phyloP scores from a whole-genome alignment of 2,888 invertebrate species.

The Lagria hirta region DNA sequence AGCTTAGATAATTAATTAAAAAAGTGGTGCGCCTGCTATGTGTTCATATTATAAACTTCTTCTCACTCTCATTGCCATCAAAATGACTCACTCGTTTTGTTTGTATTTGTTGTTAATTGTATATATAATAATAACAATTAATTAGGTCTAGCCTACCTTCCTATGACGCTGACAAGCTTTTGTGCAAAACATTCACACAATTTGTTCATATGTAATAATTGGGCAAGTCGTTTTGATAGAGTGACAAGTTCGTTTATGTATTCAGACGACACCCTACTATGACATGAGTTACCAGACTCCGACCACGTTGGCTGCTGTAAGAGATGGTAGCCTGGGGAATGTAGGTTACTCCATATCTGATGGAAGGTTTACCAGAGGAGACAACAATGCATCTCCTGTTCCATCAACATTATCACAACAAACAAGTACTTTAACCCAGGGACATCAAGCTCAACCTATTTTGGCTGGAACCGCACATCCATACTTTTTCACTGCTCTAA shows the following conservation, averaged over 20 bases:
- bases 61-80: conserved; percentile 41
- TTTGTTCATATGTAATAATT: conserved; percentile 20
- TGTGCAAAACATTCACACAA: too few relatives aligned
- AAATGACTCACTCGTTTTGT: conserved; percentile 39
- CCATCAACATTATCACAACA: conserved; percentile 75
- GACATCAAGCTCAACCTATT: conserved; percentile 61
- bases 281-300: conserved; percentile 75
- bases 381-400: conserved; percentile 80
- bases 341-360: conserved; percentile 72
- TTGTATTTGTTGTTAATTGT: conserved; percentile 20
- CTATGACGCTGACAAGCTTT: too few relatives aligned
- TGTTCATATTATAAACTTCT: conserved; percentile 32
- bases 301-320: conserved; percentile 68
- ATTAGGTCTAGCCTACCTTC: too few relatives aligned
- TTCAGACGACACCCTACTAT: conserved; percentile 64
- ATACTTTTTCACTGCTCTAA: conserved; percentile 71
- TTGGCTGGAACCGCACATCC: conserved; percentile 66
- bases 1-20: too few relatives aligned
- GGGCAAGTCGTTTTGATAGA: conserved; percentile 42
- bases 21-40: conserved; percentile 15
- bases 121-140: conserved; percentile 23
- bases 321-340: conserved; percentile 66
- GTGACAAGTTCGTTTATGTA: conserved; percentile 42
- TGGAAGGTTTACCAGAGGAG: conserved; percentile 68
- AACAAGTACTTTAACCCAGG: conserved; percentile 60